Conservation (phyloP, 2,797 vertebrate genomes). For the Urosaurus nigricauda region DNA sequence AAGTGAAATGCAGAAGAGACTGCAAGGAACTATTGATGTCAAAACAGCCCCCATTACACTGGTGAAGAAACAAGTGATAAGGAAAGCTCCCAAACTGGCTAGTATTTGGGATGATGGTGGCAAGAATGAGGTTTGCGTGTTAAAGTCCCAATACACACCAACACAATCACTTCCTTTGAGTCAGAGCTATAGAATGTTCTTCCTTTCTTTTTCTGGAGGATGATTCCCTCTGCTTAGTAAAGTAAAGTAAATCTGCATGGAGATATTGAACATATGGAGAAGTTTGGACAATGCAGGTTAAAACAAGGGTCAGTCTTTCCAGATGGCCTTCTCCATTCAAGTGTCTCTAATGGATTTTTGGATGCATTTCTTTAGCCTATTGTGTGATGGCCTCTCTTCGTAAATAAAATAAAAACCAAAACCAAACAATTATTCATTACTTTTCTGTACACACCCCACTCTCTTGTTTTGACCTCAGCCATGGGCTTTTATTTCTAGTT, state of each 20-base stretch:
- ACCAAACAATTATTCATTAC: slow-evolving; percentile 17
- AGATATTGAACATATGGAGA: not conserved
- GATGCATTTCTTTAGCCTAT: not conserved
- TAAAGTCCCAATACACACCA: not conserved
- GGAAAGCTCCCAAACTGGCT: too few species aligned
- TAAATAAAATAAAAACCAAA: not conserved
- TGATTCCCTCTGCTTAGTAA: not conserved
- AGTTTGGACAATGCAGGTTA: not conserved
- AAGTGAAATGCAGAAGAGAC: too few species aligned
- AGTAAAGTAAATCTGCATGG: not conserved
- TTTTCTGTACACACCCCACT: not conserved
- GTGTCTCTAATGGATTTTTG: slow-evolving; percentile 1
- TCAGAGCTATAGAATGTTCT: not conserved
- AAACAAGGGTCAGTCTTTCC: not conserved
- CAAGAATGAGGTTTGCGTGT: too few species aligned
- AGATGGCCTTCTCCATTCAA: not conserved
- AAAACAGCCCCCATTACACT: too few species aligned
- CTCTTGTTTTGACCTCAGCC: slow-evolving; percentile 20
- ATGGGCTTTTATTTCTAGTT: slow-evolving; percentile 7
- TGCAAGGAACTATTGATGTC: too few species aligned
- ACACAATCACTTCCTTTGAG: not conserved
- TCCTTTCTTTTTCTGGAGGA: not conserved
- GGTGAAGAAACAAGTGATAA: too few species aligned
- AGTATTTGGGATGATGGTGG: too few species aligned
- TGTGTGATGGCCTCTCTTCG: not conserved